These are phyloP conservation scores for Caenorhabditis parvicauda DNA, from an alignment of 2,888 invertebrate species.

Conservation along the genomic window DNA sequence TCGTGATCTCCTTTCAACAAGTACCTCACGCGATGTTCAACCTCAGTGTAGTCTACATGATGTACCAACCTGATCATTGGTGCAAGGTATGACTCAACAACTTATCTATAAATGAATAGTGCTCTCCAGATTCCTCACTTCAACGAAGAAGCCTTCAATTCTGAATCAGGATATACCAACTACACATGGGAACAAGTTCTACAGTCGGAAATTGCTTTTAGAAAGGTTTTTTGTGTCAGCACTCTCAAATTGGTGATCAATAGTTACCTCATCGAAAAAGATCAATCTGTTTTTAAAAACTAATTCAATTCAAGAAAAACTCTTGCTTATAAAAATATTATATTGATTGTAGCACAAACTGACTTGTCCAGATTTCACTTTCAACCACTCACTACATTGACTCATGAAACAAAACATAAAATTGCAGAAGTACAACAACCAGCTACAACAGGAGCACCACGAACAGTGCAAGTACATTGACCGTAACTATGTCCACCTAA, in stretches of 20 bases:
- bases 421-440: constrained; percentile 32
- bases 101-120: background rate
- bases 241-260: background rate
- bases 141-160: constrained; percentile 42
- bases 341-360: no score
- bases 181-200: constrained; percentile 58
- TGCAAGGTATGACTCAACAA: constrained; percentile 37
- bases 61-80: constrained; percentile 62
- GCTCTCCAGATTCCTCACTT: constrained; percentile 48
- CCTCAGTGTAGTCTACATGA: constrained; percentile 61
- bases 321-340: constrained; percentile 4
- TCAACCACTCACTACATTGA: no score
- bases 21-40: constrained; percentile 63
- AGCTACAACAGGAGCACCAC: constrained; percentile 35
- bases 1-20: constrained; percentile 53
- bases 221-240: constrained; percentile 23
- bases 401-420: background rate
- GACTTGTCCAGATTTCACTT: no score
- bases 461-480: constrained; percentile 47
- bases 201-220: constrained; percentile 50
- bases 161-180: constrained; percentile 36
- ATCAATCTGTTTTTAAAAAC: background rate
- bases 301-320: background rate
- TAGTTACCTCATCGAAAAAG: no score
- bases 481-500: constrained; percentile 40